These are phyloP conservation scores for Pholis gunnellus DNA, from an alignment of 2,113 vertebrate species.

Conservation along the genomic window DNA sequence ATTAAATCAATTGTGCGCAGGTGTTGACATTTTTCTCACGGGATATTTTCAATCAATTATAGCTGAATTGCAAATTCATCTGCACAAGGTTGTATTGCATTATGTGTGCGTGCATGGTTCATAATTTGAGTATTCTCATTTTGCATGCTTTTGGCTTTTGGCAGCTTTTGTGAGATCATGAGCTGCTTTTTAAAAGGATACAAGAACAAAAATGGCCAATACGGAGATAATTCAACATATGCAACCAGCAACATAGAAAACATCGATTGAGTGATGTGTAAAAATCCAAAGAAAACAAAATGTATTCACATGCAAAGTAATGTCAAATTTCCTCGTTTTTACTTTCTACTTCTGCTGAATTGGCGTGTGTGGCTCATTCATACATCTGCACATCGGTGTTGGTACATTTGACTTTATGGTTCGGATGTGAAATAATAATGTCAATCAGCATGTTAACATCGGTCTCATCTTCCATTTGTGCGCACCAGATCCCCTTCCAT, in stretches of 20 bases:
- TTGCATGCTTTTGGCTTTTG: background rate
- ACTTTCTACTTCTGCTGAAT: background rate
- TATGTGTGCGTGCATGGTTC: background rate
- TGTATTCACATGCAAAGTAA: background rate
- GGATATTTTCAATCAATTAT: conserved; percentile 57
- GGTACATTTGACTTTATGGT: background rate
- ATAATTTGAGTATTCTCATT: conserved; percentile 11
- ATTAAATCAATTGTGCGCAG: conserved; percentile 61
- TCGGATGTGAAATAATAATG: conserved; percentile 1
- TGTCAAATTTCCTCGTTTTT: background rate
- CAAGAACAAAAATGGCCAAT: background rate
- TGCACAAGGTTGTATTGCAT: conserved; percentile 1
- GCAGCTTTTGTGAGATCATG: background rate
- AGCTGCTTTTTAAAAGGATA: conserved; percentile 11
- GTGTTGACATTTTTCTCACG: conserved; percentile 36
- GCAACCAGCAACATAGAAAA: background rate
- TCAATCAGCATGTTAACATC: background rate
- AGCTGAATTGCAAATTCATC: conserved; percentile 47
- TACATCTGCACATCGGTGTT: background rate
- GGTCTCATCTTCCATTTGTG: background rate
- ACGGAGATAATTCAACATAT: background rate
- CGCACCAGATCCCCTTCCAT: background rate
- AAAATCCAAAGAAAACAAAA: background rate
- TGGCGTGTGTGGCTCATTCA: background rate
- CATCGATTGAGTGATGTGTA: background rate